These are phyloP conservation scores for Scleropages formosus DNA, from an alignment of 2,797 vertebrate species.

Conservation along the genomic window DNA sequence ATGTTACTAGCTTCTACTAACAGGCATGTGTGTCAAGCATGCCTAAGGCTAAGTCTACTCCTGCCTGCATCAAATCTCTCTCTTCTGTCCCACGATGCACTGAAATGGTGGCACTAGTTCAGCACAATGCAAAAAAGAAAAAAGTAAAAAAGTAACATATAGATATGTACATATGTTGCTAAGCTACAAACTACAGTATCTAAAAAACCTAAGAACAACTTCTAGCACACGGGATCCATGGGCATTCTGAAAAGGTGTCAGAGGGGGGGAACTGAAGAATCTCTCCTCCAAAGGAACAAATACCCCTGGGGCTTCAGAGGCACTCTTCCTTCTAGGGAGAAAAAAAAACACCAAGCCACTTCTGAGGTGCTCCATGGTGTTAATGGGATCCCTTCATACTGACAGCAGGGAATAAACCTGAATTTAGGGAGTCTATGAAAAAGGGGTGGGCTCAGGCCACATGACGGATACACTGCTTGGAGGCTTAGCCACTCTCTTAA, in stretches of 20 bases:
- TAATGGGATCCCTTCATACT: neutral
- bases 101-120: conserved; percentile 45
- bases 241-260: neutral
- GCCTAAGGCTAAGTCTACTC: neutral
- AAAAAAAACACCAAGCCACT: neutral
- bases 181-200: neutral
- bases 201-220: conserved; percentile 4
- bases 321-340: neutral
- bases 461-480: neutral
- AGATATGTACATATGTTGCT: neutral
- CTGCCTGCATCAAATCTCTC: neutral
- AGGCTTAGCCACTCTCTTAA: neutral
- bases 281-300: neutral
- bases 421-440: conserved; percentile 46
- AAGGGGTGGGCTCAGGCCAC: neutral
- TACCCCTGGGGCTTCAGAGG: too few relatives aligned
- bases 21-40: neutral
- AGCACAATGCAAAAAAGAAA: neutral
- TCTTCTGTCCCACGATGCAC: conserved; percentile 68
- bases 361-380: neutral
- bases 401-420: neutral
- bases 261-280: neutral
- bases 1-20: conserved; percentile 5
- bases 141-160: neutral
- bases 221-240: conserved; percentile 2